Conservation (phyloP, 2,113 vertebrate genomes). For the Rhinopomastus cyanomelas region DNA sequence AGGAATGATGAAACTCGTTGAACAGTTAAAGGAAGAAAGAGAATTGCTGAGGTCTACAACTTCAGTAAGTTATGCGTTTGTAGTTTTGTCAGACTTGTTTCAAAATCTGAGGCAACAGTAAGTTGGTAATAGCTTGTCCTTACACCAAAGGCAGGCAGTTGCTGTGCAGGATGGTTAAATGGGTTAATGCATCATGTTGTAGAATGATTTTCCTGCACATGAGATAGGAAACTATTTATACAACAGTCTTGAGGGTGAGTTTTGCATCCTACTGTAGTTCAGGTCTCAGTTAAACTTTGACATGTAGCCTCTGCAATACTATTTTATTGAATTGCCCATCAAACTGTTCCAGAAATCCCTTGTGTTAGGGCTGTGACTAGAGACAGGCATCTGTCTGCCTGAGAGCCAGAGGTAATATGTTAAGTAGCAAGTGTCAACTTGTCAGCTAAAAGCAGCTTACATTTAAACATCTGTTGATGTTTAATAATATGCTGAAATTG, state of each 20-base stretch:
- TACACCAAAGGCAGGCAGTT: not conserved
- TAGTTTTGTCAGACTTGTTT: not conserved
- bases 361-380: not conserved
- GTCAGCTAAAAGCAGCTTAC: not conserved
- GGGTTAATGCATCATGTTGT: not conserved
- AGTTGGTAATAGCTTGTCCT: not conserved
- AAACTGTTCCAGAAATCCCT: not conserved
- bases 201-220: not conserved
- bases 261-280: not conserved
- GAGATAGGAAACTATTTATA: not conserved
- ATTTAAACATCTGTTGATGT: not conserved
- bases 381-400: not conserved
- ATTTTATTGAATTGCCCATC: not conserved
- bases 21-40: conserved; percentile 96
- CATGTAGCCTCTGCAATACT: rapidly evolving
- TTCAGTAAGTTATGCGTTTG: conserved; percentile 83
- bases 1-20: conserved; percentile 99
- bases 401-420: not conserved
- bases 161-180: not conserved
- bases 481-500: not conserved
- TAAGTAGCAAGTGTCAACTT: not conserved
- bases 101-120: not conserved
- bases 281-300: not conserved
- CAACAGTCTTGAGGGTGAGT: not conserved
- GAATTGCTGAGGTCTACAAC: conserved; percentile 92